Evolutionary conservation across 1,140 invertebrate species (phyloP).

Genomic region (Penaeus chinensis): DNA sequence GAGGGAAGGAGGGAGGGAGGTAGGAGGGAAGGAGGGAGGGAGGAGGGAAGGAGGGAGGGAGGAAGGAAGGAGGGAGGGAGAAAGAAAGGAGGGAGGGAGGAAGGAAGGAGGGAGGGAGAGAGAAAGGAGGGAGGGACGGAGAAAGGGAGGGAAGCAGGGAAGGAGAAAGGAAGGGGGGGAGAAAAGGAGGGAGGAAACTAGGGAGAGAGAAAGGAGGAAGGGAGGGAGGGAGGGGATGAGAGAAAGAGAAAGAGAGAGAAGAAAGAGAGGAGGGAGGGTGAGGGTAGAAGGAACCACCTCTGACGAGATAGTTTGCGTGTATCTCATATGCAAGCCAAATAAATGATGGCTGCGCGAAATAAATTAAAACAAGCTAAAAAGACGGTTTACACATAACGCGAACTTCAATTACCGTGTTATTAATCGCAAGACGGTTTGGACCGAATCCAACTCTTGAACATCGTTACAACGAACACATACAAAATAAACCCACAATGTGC

Average conservation of each 20-base stretch:
- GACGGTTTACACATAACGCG: too few species aligned
- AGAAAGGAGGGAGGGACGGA: neutral
- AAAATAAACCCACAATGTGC: conserved; percentile 7
- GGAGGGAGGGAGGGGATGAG: neutral
- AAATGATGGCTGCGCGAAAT: too few species aligned
- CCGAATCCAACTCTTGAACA: neutral
- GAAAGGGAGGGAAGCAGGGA: neutral
- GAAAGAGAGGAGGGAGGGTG: too few species aligned
- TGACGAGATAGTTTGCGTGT: too few species aligned
- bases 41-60: neutral
- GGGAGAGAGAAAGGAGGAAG: neutral
- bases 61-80: too few species aligned
- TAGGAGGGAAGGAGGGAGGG: neutral
- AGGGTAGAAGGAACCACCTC: too few species aligned
- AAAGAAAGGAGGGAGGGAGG: neutral
- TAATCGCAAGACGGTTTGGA: too few species aligned
- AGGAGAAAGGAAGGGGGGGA: neutral
- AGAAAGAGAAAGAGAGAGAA: neutral
- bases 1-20: neutral
- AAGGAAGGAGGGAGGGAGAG: neutral
- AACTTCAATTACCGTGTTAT: too few species aligned
- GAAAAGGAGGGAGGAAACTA: neutral
- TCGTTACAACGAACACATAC: neutral
- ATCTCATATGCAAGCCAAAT: too few species aligned
- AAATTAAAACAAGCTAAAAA: too few species aligned